Evolutionary conservation across 92 coral and sea anemone genomes (phyloP), one percentile per base, ranked within the genome.

Genomic region (Micromussa lordhowensis): DNA sequence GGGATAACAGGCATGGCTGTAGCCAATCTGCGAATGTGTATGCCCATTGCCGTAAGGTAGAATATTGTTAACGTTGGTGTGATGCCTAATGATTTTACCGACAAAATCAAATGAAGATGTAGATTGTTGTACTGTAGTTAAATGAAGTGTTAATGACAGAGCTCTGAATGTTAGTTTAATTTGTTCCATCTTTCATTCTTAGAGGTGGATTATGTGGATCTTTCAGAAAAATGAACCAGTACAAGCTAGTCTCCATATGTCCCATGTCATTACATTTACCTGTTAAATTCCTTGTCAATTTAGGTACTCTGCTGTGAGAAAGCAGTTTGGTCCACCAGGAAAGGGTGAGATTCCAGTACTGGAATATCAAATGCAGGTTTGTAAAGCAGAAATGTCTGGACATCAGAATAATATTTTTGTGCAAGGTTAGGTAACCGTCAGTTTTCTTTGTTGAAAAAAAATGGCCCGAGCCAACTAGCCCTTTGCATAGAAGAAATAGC

Each of bases 341-440:
- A 88, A 93, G 75, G 98, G 93, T 11, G 99, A 97, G 85, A 93
- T 97, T 51, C 99, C 98, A 78, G 98, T 97, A 40, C 84, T 97
- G 32, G 99, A 97, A 86, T 97, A 97, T 83, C 99, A 97, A 88
- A 97, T 97, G 99, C 99, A 97, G 96, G 99, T 96, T 80, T 18
- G 91, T 84, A 4, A 21, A 21, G 26, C 28, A 16, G 63, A 57
- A 21, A 17, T 5, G 55, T 59, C 9, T 3, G 31, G 32, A 26
- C 31, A 66, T 66, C 17, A 1, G 34, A 28, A 61, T 22, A 1
- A 15, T n/a, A 49, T 49, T 49, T 49, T 49, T 15, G 18, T 55
- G 61, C 0, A 55, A 55, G 19, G 19, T 55, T 55, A 3, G 61
- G 61, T 0, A 18, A 58, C 1, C n/a, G n/a, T 18, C 22, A 58